These are phyloP conservation scores for Scyliorhinus canicula DNA, from an alignment of 2,797 vertebrate genomes.

Conservation along the genomic window DNA sequence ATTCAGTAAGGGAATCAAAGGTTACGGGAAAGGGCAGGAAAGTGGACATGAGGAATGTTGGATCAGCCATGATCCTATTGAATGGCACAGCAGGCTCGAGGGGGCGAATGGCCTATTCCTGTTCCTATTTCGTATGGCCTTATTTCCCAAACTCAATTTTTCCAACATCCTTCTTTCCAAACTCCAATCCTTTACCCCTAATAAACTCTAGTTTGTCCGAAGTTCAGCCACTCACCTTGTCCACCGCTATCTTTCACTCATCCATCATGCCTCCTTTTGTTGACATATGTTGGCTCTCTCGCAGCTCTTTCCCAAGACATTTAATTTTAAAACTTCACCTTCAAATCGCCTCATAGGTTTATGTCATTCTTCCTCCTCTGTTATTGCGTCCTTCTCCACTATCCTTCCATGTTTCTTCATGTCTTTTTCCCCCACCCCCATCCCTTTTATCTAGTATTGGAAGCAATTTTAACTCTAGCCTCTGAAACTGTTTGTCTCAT, in stretches of 20 bases:
- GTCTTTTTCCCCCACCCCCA: background rate
- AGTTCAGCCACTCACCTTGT: background rate
- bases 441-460: background rate
- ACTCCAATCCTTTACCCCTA: background rate
- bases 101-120: too few species aligned
- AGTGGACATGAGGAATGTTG: too few species aligned
- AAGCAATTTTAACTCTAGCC: background rate
- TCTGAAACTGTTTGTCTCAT: background rate
- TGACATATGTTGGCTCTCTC: background rate
- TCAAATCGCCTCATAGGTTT: background rate
- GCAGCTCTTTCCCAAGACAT: background rate
- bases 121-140: too few species aligned
- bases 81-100: too few species aligned
- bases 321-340: background rate
- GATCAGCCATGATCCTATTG: too few species aligned
- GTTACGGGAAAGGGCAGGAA: too few species aligned
- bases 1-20: too few species aligned
- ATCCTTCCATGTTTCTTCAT: background rate
- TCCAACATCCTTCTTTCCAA: background rate
- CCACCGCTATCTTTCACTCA: background rate
- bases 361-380: too few species aligned
- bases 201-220: background rate
- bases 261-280: background rate
- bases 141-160: background rate
- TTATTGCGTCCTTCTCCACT: background rate